These are phyloP conservation scores for Drosophila arawakana DNA, from an alignment of 1,140 invertebrate species.

Conservation along the genomic window DNA sequence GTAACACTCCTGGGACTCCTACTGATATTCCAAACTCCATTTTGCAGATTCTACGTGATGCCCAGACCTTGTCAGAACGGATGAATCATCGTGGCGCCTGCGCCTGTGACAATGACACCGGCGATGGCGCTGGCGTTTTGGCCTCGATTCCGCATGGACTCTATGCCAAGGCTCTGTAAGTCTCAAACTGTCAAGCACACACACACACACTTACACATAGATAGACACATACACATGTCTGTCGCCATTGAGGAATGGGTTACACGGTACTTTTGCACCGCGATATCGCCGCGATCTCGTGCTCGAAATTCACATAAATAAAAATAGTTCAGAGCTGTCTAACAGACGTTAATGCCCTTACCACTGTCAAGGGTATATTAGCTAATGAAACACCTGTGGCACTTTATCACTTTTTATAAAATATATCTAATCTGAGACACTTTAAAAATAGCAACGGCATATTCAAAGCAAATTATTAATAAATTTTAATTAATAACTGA, in stretches of 20 bases:
- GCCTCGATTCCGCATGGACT: constrained; percentile 98
- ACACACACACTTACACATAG: constrained; percentile 7
- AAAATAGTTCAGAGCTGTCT: constrained; percentile 62
- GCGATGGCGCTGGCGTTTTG: constrained; percentile 98
- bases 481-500: not conserved
- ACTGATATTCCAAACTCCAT: not conserved
- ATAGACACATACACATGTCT: constrained; percentile 46
- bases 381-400: not conserved
- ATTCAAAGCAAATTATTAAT: not conserved
- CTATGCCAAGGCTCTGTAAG: constrained; percentile 93
- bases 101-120: constrained; percentile 99
- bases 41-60: constrained; percentile 95
- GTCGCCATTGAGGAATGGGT: constrained; percentile 71
- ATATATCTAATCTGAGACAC: constrained; percentile 18
- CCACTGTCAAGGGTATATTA: not conserved
- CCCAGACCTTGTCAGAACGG: constrained; percentile 95
- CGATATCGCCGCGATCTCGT: constrained; percentile 70
- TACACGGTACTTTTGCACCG: constrained; percentile 31
- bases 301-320: constrained; percentile 53
- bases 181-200: constrained; percentile 78
- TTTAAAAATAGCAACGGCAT: not conserved
- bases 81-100: constrained; percentile 99
- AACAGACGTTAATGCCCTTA: constrained; percentile 36
- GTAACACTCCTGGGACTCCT: too few relatives aligned
- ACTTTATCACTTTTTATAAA: not conserved